phyloP scores from a whole-genome alignment of 2,113 vertebrate genomes.

The Casuarius casuarius region DNA sequence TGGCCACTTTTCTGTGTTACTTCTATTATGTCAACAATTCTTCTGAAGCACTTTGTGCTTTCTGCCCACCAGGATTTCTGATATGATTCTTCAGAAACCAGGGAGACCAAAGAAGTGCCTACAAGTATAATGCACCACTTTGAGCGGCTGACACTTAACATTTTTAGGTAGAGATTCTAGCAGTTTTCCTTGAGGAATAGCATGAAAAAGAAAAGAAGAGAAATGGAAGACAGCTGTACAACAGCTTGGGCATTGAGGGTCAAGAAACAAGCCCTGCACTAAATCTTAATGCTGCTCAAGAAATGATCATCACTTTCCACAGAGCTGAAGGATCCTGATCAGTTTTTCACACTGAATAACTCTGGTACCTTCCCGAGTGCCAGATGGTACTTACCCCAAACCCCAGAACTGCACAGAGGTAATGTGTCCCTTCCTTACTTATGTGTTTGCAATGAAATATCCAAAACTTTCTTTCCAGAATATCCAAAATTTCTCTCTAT shows the following conservation, averaged over 20 bases:
- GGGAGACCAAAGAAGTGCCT: not conserved
- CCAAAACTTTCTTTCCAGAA: not conserved
- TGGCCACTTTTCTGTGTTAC: not conserved
- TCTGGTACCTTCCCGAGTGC: not conserved
- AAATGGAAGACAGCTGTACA: not conserved
- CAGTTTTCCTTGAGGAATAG: not conserved
- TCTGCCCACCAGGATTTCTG: not conserved
- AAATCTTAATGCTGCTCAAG: not conserved
- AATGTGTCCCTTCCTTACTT: accelerated
- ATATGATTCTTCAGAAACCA: not conserved
- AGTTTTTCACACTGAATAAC: not conserved
- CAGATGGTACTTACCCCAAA: not conserved
- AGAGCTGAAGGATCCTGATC: not conserved
- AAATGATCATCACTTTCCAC: not conserved
- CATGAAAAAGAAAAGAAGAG: not conserved
- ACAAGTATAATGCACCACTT: not conserved
- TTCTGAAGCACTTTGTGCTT: not conserved
- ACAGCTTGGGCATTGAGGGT: not conserved
- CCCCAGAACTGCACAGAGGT: not conserved
- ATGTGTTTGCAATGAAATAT: not conserved
- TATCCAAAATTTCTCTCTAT: not conserved
- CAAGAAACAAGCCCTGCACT: not conserved
- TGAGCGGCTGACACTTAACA: not conserved
- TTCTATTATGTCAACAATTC: not conserved
- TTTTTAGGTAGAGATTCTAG: not conserved